A percentile compares a stretch with the other conserved stretches of the same genome.
These are phyloP conservation scores for Oligia strigilis DNA, from an alignment of 2,888 invertebrate genomes.

Conservation along the genomic window DNA sequence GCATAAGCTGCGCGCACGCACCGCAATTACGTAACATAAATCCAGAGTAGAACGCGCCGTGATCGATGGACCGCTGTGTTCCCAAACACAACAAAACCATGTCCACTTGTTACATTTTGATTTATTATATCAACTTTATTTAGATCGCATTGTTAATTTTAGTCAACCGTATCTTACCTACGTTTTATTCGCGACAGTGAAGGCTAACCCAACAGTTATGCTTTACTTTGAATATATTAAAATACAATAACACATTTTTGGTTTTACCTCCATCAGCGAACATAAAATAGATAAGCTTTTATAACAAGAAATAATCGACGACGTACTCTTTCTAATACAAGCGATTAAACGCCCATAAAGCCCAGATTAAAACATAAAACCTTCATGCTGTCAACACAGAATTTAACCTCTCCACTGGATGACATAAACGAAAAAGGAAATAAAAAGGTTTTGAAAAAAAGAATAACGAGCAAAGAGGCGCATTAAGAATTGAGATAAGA, in stretches of 20 bases:
- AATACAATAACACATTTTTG: conserved; percentile 69
- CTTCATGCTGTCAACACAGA: conserved; percentile 89
- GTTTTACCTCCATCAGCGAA: conserved; percentile 74
- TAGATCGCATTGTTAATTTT: conserved; percentile 76
- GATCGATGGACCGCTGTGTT: conserved; percentile 84
- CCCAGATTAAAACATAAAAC: conserved; percentile 90
- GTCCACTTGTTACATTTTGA: conserved; percentile 82
- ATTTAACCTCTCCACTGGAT: conserved; percentile 85
- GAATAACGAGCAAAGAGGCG: conserved; percentile 89
- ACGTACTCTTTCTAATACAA: conserved; percentile 77
- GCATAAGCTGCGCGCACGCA: conserved; percentile 75
- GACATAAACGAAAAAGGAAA: conserved; percentile 85
- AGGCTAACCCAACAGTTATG: conserved; percentile 64
- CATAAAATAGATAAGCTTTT: conserved; percentile 81
- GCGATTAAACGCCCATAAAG: conserved; percentile 85
- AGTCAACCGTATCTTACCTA: conserved; percentile 67
- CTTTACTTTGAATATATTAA: conserved; percentile 71
- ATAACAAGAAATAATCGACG: conserved; percentile 72
- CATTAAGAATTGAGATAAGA: conserved; percentile 90
- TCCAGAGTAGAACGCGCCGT: conserved; percentile 82
- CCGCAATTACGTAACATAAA: conserved; percentile 88
- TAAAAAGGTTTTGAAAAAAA: conserved; percentile 80
- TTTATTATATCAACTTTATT: conserved; percentile 79
- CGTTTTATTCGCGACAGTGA: conserved; percentile 71
- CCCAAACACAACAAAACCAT: conserved; percentile 80